Conservation (phyloP, 2,113 vertebrate genomes). For the Clarias gariepinus region DNA sequence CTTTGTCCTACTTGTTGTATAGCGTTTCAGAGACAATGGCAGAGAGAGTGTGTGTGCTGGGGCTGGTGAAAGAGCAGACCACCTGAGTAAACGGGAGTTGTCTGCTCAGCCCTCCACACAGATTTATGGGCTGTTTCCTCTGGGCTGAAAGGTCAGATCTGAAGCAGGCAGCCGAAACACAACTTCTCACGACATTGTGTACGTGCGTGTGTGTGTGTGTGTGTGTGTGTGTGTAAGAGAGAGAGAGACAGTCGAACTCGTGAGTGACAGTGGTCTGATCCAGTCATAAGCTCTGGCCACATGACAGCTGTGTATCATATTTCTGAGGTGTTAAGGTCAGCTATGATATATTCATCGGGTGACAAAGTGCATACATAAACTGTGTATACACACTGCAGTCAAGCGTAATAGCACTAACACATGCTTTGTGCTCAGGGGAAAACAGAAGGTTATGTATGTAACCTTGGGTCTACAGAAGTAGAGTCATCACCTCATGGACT, state of each 20-base stretch:
- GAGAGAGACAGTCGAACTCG: background rate
- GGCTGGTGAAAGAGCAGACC: constrained; percentile 13
- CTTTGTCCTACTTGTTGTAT: constrained; percentile 26
- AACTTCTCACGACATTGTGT: constrained; percentile 27
- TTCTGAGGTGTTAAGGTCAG: constrained; percentile 33
- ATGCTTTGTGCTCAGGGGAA: constrained; percentile 1
- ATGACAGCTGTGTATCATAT: constrained; percentile 22
- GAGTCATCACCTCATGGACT: background rate
- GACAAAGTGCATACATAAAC: constrained; percentile 1
- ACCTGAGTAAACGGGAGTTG: constrained; percentile 51
- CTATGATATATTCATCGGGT: constrained; percentile 5
- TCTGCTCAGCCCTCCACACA: constrained; percentile 8
- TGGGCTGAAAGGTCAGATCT: constrained; percentile 10
- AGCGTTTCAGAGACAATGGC: constrained; percentile 26
- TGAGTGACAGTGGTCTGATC: constrained; percentile 13
- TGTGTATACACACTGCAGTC: background rate
- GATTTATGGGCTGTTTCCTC: constrained; percentile 50
- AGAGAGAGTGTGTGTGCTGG: background rate
- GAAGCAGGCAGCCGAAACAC: constrained; percentile 19
- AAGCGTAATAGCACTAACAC: constrained; percentile 24
- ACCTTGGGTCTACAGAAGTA: background rate
- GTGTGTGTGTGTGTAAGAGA: background rate
- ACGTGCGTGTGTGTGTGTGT: constrained; percentile 21
- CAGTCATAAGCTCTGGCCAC: background rate
- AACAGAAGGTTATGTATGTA: constrained; percentile 9